Evolutionary conservation across 2,888 invertebrate genomes (phyloP).

Genomic region (Philaethria dido): DNA sequence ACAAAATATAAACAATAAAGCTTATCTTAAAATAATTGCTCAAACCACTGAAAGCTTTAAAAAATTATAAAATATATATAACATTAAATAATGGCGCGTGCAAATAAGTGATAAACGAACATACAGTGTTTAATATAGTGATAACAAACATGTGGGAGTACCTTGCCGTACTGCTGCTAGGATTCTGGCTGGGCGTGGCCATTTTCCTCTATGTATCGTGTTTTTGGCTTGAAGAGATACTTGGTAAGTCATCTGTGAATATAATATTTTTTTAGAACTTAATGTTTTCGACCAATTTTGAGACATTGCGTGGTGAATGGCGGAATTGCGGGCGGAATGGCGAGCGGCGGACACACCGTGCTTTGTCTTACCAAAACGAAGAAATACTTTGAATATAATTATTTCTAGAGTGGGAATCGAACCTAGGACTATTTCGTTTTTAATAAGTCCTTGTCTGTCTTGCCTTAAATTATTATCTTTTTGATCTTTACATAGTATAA

Average conservation of each 20-base stretch:
- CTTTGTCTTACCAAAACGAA: not conserved
- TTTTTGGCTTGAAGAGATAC: slow-evolving; percentile 84
- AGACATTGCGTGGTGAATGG: not conserved
- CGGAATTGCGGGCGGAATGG: too few species aligned
- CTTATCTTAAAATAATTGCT: not conserved
- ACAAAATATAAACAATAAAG: not conserved
- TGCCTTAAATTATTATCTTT: too few species aligned
- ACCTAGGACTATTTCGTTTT: too few species aligned
- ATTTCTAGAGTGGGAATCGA: too few species aligned
- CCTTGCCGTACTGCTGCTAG: slow-evolving; percentile 70
- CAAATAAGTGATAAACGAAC: slow-evolving; percentile 18
- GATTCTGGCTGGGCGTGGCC: slow-evolving; percentile 80
- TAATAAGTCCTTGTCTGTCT: too few species aligned
- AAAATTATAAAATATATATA: not conserved
- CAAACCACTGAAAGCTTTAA: not conserved
- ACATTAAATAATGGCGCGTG: slow-evolving; percentile 11
- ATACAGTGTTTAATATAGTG: slow-evolving; percentile 9
- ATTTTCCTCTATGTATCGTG: slow-evolving; percentile 80
- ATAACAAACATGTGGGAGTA: slow-evolving; percentile 73
- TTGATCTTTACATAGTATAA: too few species aligned
- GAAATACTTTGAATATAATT: not conserved
- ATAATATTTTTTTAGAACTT: not conserved
- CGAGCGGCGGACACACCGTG: not conserved
- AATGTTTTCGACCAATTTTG: not conserved
- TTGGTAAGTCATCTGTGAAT: slow-evolving; percentile 77